Conservation (phyloP, 2,113 vertebrate genomes). For the Pyrgilauda ruficollis region DNA sequence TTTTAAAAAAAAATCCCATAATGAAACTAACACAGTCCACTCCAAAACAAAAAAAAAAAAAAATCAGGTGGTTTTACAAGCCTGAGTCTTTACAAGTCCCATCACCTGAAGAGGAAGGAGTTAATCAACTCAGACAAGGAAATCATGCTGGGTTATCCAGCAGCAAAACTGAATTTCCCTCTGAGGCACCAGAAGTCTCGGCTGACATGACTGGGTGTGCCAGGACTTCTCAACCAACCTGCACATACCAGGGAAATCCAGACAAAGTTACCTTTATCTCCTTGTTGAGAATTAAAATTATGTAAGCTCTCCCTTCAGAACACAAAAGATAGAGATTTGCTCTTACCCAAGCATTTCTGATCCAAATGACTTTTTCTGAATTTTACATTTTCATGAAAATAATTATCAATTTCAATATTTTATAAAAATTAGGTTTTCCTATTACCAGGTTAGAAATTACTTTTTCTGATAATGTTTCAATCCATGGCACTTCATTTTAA, state of each 20-base stretch:
- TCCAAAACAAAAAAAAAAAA: background rate
- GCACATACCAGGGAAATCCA: background rate
- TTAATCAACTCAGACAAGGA: background rate
- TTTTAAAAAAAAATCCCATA: background rate
- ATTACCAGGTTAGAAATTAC: background rate
- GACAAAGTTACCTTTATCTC: background rate
- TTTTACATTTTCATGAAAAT: background rate
- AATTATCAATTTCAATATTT: background rate
- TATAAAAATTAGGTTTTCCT: background rate
- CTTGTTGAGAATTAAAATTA: background rate
- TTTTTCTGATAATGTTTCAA: background rate
- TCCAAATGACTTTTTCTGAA: background rate
- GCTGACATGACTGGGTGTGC: background rate
- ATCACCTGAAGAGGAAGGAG: background rate
- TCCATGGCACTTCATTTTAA: background rate
- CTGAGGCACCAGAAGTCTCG: background rate
- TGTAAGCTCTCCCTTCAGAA: background rate
- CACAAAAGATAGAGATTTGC: background rate
- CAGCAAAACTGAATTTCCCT: background rate
- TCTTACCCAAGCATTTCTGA: background rate
- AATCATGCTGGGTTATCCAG: background rate
- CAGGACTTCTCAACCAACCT: background rate
- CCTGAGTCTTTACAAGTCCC: background rate
- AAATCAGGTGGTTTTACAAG: background rate
- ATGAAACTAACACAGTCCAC: background rate